Evolutionary conservation across 1,140 invertebrate species (phyloP).

Genomic region (Heliconius melpomene): DNA sequence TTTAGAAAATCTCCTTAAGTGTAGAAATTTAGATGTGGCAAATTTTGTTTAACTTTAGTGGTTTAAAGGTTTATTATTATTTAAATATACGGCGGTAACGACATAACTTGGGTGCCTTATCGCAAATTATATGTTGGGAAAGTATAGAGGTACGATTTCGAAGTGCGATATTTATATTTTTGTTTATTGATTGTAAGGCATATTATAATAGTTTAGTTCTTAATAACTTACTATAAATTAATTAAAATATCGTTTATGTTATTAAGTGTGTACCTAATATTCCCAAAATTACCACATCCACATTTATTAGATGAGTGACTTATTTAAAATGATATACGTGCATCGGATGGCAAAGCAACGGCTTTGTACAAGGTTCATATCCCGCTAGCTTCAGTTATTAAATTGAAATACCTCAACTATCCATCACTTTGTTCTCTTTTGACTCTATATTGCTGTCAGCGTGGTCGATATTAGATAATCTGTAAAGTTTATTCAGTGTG

Average conservation of each 20-base stretch:
- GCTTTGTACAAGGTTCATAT: slow-evolving; percentile 34
- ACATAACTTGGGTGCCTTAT: too few species aligned
- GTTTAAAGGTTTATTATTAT: too few species aligned
- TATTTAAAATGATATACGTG: slow-evolving; percentile 28
- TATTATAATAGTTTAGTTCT: too few species aligned
- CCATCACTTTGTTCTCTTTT: slow-evolving; percentile 18
- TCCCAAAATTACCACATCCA: slow-evolving; percentile 24
- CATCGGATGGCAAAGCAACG: slow-evolving; percentile 28
- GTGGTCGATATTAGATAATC: not conserved
- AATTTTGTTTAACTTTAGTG: not conserved
- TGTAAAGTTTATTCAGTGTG: not conserved
- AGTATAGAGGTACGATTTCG: too few species aligned
- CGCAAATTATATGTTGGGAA: too few species aligned
- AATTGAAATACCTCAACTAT: slow-evolving; percentile 41
- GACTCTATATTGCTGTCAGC: not conserved
- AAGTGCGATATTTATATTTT: too few species aligned
- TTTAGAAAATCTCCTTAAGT: not conserved
- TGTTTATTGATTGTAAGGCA: too few species aligned
- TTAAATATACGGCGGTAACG: too few species aligned
- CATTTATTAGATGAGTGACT: not conserved
- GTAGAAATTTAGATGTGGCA: not conserved
- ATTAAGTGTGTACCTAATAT: too few species aligned
- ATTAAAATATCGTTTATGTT: too few species aligned
- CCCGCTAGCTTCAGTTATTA: slow-evolving; percentile 40
- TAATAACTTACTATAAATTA: too few species aligned